Percentiles rank a stretch among this genome's conserved stretches.
phyloP scores from a whole-genome alignment of 2,113 vertebrate species.

The Anser cygnoides region DNA sequence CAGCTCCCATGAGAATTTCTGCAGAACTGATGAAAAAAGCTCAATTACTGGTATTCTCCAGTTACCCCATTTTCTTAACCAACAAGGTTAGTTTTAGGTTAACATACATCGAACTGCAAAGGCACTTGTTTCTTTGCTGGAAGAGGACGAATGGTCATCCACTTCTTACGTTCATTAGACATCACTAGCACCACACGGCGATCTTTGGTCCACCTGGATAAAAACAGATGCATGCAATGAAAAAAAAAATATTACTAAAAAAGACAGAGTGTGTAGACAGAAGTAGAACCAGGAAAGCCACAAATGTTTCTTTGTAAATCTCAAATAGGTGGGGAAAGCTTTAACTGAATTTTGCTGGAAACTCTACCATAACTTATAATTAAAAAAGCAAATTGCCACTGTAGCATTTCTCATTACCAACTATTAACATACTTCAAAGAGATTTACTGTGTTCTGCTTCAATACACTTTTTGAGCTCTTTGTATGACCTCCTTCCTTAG shows the following conservation, averaged over 20 bases:
- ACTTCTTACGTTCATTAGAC: constrained; percentile 93
- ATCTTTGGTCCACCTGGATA: constrained; percentile 92
- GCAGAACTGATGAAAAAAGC: neutral
- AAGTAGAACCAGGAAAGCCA: neutral
- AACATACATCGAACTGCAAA: constrained; percentile 94
- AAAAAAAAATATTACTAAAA: neutral
- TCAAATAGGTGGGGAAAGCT: no score
- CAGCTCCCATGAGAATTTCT: neutral
- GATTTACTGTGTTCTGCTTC: neutral
- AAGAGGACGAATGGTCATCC: constrained; percentile 91
- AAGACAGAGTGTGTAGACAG: neutral
- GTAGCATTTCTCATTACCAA: neutral
- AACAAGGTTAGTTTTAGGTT: constrained; percentile 44
- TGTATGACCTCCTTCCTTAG: neutral
- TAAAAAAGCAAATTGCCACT: neutral
- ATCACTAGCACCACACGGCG: constrained; percentile 91
- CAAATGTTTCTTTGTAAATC: neutral
- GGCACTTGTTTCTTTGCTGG: constrained; percentile 97
- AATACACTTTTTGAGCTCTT: neutral
- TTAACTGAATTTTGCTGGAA: neutral
- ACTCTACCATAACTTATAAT: neutral
- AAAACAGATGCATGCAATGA: constrained; percentile 42
- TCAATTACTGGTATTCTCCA: neutral
- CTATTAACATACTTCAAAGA: neutral
- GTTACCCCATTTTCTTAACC: constrained; percentile 17